These are phyloP conservation scores for Capreolus pygargus DNA, from an alignment of 2,113 vertebrate genomes.

Conservation along the genomic window DNA sequence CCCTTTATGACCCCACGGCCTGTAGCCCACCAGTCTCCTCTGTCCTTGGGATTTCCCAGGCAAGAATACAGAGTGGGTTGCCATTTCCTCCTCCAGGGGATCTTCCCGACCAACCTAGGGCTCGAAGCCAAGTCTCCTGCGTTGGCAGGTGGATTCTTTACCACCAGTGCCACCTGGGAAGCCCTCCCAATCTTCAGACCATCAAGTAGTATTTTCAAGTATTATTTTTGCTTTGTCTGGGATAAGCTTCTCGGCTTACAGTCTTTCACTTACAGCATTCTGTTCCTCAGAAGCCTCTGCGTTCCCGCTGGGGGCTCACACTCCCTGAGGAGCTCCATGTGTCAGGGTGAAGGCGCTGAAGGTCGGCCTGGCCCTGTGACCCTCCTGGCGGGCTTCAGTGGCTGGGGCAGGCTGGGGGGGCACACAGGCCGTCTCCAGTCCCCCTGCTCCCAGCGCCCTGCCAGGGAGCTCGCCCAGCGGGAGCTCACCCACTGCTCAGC, in stretches of 20 bases:
- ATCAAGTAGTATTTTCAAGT: background rate
- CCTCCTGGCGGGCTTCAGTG: accelerated
- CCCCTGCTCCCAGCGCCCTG: background rate
- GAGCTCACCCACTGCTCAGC: background rate
- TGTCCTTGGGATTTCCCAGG: background rate
- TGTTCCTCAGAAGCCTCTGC: background rate
- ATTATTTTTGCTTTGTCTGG: background rate
- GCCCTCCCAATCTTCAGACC: background rate
- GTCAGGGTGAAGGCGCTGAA: background rate
- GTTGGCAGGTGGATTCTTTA: background rate
- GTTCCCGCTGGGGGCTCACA: background rate
- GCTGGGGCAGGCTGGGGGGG: accelerated
- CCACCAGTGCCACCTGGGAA: background rate
- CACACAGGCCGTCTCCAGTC: background rate
- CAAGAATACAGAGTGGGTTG: background rate
- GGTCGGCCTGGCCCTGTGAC: background rate
- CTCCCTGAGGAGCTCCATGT: background rate
- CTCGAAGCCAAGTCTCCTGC: background rate
- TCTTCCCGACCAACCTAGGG: background rate
- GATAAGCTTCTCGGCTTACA: background rate
- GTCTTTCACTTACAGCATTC: background rate
- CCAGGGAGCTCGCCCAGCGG: background rate
- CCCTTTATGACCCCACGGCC: background rate
- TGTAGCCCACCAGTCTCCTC: background rate
- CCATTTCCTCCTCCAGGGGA: background rate